Evolutionary conservation across 2,888 invertebrate species (phyloP).

Genomic region (Philaethria dido): DNA sequence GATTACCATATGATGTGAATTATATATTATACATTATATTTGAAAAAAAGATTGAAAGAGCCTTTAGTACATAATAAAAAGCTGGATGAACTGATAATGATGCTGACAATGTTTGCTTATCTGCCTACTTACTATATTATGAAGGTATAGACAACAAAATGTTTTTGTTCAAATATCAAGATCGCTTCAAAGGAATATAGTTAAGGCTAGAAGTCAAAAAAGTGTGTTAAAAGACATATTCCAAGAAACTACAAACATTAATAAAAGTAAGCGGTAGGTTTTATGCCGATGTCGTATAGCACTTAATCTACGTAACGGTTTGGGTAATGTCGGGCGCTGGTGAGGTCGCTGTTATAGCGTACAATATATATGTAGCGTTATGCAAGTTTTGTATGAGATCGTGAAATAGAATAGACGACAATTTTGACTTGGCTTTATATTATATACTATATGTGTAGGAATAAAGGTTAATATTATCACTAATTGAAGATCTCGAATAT

Average conservation of each 20-base stretch:
- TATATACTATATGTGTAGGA: neutral
- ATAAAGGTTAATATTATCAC: neutral
- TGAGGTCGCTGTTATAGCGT: slow-evolving; percentile 33
- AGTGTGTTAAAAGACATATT: slow-evolving; percentile 7
- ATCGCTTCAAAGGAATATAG: neutral
- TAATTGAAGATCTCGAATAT: neutral
- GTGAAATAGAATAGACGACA: neutral
- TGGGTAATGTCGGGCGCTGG: slow-evolving; percentile 34
- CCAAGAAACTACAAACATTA: slow-evolving; percentile 36
- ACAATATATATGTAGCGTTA: slow-evolving; percentile 29
- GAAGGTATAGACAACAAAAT: no score
- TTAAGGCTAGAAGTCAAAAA: neutral
- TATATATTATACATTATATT: no score
- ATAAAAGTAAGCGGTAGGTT: slow-evolving; percentile 39
- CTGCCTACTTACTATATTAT: no score
- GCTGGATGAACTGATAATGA: no score
- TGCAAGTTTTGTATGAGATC: slow-evolving; percentile 24
- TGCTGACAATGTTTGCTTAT: no score
- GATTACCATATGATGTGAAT: no score
- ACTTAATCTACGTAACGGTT: slow-evolving; percentile 68
- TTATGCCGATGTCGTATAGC: slow-evolving; percentile 45
- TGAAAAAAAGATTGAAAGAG: no score
- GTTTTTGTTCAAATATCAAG: neutral
- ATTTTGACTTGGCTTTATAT: neutral
- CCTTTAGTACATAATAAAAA: no score